A percentile compares a stretch with the other conserved stretches of the same genome.
Evolutionary conservation across 92 coral and sea anemone genomes (phyloP).

Genomic region (Porites rus): DNA sequence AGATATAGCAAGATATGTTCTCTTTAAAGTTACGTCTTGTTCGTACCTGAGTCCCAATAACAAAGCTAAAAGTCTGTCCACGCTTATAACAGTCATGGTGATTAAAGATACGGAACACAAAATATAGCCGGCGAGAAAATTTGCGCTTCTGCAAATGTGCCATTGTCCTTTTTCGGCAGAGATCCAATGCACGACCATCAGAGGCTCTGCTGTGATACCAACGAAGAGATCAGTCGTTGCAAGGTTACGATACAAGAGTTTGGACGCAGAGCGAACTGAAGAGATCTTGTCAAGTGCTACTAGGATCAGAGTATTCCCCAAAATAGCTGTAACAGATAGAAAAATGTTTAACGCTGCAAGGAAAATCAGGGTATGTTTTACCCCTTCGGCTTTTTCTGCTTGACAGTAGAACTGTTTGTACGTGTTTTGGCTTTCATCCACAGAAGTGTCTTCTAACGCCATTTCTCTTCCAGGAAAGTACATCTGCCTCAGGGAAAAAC

Average conservation of each 20-base stretch:
- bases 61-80: constrained; percentile 14
- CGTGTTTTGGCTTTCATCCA: too few species aligned
- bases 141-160: background rate
- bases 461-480: background rate
- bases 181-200: background rate
- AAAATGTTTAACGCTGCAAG: constrained; percentile 3
- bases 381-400: background rate
- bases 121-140: background rate
- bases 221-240: constrained; percentile 8
- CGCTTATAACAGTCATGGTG: constrained; percentile 23
- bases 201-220: background rate
- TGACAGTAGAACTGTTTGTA: background rate
- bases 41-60: constrained; percentile 2
- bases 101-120: background rate
- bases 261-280: constrained; percentile 2
- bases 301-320: constrained; percentile 15
- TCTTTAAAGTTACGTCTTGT: constrained; percentile 4
- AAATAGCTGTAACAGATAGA: constrained; percentile 9
- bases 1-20: background rate
- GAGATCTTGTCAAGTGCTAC: constrained; percentile 10
- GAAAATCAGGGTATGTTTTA: background rate
- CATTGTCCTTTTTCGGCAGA: background rate
- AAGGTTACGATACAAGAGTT: constrained; percentile 4
- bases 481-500: too few species aligned
- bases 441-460: background rate